Conservation (phyloP, 2,888 invertebrate species). For the Leptinotarsa haldemani region DNA sequence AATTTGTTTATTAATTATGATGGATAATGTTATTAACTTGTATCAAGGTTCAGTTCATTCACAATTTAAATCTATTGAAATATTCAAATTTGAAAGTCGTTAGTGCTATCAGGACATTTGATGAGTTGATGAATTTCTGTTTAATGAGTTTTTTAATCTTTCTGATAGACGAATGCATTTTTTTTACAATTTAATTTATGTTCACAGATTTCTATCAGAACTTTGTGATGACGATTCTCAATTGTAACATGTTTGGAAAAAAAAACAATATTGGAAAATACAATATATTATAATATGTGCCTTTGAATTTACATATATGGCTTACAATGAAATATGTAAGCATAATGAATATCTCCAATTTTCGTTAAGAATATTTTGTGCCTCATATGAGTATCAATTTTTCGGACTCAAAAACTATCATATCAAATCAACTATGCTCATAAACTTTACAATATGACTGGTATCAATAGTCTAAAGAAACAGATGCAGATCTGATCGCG, state of each 20-base stretch:
- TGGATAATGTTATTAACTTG: too few relatives aligned
- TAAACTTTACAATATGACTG: not conserved
- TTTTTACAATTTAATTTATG: too few relatives aligned
- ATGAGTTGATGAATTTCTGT: too few relatives aligned
- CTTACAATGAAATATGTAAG: conserved; percentile 58
- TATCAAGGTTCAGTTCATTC: too few relatives aligned
- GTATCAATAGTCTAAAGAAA: not conserved
- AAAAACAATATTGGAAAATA: conserved; percentile 54
- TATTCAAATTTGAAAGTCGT: too few relatives aligned
- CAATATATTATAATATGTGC: conserved; percentile 61
- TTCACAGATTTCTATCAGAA: too few relatives aligned
- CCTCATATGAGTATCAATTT: conserved; percentile 35
- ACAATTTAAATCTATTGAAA: too few relatives aligned
- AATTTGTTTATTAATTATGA: too few relatives aligned
- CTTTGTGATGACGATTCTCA: too few relatives aligned
- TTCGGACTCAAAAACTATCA: conserved; percentile 37
- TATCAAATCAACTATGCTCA: not conserved
- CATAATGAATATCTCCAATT: conserved; percentile 56
- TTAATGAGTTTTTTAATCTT: too few relatives aligned
- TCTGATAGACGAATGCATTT: too few relatives aligned
- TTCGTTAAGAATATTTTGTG: conserved; percentile 38
- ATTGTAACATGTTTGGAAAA: not conserved
- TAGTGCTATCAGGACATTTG: too few relatives aligned
- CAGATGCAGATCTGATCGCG: not conserved
- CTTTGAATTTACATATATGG: conserved; percentile 53